Evolutionary conservation across 1,140 invertebrate species (phyloP).

Genomic region (Drosophila triauraria): DNA sequence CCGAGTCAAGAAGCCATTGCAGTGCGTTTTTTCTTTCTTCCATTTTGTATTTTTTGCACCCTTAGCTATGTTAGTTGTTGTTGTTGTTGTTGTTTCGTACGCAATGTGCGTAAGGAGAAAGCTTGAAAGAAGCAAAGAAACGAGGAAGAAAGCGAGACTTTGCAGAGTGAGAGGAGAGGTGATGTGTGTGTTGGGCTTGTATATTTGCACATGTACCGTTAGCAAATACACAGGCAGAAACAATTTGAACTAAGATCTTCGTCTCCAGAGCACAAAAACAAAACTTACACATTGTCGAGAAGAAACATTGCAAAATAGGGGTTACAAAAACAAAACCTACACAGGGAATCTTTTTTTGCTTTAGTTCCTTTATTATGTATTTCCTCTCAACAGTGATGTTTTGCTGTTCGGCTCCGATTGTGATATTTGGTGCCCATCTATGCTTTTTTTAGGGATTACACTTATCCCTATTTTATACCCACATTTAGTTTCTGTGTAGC

Average conservation of each 20-base stretch:
- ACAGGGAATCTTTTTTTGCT: background rate
- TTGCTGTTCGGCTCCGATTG: background rate
- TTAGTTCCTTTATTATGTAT: background rate
- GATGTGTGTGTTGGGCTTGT: background rate
- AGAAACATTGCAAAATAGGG: background rate
- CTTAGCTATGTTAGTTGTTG: slow-evolving; percentile 20
- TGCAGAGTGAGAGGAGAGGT: background rate
- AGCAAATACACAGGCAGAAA: background rate
- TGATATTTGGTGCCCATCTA: too few species aligned
- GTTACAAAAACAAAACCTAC: background rate
- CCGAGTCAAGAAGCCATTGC: slow-evolving; percentile 59
- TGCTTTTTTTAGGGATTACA: too few species aligned
- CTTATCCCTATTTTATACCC: too few species aligned
- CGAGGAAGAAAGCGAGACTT: background rate
- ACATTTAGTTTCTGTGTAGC: background rate
- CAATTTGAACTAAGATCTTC: background rate
- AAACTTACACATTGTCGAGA: background rate
- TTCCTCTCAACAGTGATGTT: background rate
- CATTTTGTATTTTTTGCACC: slow-evolving; percentile 22
- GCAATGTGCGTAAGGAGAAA: slow-evolving; percentile 41
- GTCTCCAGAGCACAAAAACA: background rate
- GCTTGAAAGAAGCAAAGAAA: slow-evolving; percentile 8
- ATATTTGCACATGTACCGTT: slow-evolving; percentile 43
- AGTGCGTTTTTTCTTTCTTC: slow-evolving; percentile 45
- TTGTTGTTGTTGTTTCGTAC: slow-evolving; percentile 13